Percentiles rank a stretch among this genome's conserved stretches.
Conservation (phyloP, 2,113 vertebrate genomes). For the Sciurus niger region DNA sequence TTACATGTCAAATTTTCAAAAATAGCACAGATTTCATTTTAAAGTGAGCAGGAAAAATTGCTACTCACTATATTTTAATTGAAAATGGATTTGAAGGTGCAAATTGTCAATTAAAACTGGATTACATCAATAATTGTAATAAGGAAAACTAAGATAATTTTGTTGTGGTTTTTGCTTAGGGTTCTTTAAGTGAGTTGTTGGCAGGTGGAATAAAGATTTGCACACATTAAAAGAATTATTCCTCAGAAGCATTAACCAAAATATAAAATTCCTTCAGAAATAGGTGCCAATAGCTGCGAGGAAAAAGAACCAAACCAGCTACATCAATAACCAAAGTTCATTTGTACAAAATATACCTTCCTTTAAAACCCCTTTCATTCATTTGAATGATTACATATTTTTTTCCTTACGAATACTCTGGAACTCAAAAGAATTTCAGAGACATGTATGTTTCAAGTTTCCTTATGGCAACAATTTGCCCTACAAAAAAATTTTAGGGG, state of each 20-base stretch:
- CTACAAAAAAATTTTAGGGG: not conserved
- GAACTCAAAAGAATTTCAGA: constrained; percentile 43
- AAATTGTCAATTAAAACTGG: constrained; percentile 57
- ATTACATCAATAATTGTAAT: not conserved
- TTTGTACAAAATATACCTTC: not conserved
- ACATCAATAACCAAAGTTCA: constrained; percentile 30
- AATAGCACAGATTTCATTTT: constrained; percentile 81
- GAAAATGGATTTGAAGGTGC: constrained; percentile 48
- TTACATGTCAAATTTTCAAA: constrained; percentile 74
- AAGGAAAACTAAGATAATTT: constrained; percentile 30
- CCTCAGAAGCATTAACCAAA: not conserved
- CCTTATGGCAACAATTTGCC: not conserved
- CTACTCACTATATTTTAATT: constrained; percentile 45
- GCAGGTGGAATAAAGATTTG: not conserved
- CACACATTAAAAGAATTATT: not conserved
- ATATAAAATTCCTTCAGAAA: constrained; percentile 25
- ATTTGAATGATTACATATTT: constrained; percentile 23
- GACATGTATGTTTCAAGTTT: not conserved
- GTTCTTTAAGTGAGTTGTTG: not conserved
- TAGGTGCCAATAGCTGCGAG: not conserved
- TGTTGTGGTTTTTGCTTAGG: constrained; percentile 12
- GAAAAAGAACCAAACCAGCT: not conserved
- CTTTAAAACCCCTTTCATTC: not conserved
- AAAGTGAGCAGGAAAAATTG: constrained; percentile 64
- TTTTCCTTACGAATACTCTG: not conserved